Evolutionary conservation across 2,113 vertebrate genomes (phyloP).

Genomic region (Tachysurus vachellii): DNA sequence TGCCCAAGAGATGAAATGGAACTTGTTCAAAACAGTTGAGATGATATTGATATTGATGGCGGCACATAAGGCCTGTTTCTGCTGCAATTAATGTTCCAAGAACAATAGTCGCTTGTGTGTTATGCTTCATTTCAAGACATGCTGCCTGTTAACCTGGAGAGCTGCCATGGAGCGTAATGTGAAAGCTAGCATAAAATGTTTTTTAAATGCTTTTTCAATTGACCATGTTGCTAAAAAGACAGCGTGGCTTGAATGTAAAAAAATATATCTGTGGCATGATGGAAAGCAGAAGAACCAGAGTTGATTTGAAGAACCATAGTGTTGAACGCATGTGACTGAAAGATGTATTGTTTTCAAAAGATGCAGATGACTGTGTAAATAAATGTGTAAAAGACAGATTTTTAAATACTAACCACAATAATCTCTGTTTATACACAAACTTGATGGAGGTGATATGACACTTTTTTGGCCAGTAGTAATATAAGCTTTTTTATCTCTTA

Average conservation of each 20-base stretch:
- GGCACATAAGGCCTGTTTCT: not conserved
- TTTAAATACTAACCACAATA: not conserved
- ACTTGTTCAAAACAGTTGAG: not conserved
- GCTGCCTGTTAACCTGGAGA: not conserved
- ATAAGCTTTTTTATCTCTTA: not conserved
- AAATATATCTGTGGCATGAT: not conserved
- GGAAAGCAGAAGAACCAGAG: not conserved
- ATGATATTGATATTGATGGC: not conserved
- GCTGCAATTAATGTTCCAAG: not conserved
- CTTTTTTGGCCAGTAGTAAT: not conserved
- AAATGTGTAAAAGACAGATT: not conserved
- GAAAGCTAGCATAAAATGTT: not conserved
- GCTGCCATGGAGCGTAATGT: not conserved
- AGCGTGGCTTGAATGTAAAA: not conserved
- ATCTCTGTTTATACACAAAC: constrained; percentile 1
- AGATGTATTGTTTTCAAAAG: not conserved
- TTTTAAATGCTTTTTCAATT: not conserved
- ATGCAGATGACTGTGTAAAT: not conserved
- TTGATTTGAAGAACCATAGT: too few relatives aligned
- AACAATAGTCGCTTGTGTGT: not conserved
- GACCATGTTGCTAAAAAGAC: not conserved
- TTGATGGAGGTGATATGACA: not conserved
- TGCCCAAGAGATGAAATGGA: not conserved
- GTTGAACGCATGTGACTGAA: not conserved
- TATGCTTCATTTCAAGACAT: not conserved